Conservation (phyloP, 2,113 vertebrate species). For the Oceanites oceanicus region DNA sequence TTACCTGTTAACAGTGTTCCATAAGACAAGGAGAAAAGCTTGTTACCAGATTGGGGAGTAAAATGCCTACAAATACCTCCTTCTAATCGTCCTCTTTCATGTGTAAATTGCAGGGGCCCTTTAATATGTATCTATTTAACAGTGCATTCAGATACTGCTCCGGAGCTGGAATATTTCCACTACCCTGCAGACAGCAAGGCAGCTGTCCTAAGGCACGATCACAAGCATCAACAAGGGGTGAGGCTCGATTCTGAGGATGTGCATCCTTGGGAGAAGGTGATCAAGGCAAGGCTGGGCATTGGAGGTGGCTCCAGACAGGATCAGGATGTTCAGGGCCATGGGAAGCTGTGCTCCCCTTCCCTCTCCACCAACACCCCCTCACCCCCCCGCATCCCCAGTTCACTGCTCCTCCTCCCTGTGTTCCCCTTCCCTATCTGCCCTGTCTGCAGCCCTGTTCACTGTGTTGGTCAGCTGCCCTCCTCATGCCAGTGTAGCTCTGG, state of each 20-base stretch:
- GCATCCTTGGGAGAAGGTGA: background rate
- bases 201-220: background rate
- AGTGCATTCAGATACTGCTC: too few relatives aligned
- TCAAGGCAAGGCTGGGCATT: background rate
- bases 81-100: background rate
- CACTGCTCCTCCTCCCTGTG: background rate
- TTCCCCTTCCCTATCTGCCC: background rate
- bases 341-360: background rate
- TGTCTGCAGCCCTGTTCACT: background rate
- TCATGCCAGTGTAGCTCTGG: background rate
- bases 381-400: background rate
- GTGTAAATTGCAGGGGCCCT: background rate
- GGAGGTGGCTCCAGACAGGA: background rate
- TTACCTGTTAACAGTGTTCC: background rate
- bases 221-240: background rate
- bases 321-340: background rate
- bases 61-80: background rate
- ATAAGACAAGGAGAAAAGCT: background rate
- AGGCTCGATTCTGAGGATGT: background rate
- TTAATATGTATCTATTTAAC: background rate
- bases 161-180: background rate
- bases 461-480: background rate
- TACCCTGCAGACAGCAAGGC: background rate
- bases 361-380: background rate
- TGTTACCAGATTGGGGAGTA: background rate